Evolutionary conservation across 2,113 vertebrate genomes (phyloP).

Genomic region (Nerophis ophidion): DNA sequence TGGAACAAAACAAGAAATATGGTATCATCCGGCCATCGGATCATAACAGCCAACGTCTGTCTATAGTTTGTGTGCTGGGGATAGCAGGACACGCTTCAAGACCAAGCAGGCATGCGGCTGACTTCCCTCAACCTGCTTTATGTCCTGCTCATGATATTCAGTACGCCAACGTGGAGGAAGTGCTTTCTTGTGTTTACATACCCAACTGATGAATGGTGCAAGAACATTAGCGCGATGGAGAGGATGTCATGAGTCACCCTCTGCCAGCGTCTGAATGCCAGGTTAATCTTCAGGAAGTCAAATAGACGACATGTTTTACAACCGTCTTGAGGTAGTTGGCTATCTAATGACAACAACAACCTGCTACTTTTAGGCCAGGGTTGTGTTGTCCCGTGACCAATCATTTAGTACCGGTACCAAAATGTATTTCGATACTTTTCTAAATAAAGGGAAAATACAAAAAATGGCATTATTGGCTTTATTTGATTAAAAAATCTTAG

Average conservation of each 20-base stretch:
- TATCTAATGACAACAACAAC: background rate
- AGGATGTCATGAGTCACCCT: conserved; percentile 17
- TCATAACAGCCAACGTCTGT: background rate
- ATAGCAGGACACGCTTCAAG: conserved; percentile 48
- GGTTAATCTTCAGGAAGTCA: conserved; percentile 6
- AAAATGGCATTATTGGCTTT: too few relatives aligned
- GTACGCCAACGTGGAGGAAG: conserved; percentile 42
- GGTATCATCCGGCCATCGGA: too few relatives aligned
- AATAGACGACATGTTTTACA: background rate
- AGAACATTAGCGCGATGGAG: conserved; percentile 1
- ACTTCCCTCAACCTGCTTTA: conserved; percentile 42
- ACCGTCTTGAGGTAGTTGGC: background rate
- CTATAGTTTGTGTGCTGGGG: conserved; percentile 34
- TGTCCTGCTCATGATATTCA: conserved; percentile 20
- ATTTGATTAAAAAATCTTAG: too few relatives aligned
- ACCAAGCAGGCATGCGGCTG: conserved; percentile 36
- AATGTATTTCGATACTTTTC: too few relatives aligned
- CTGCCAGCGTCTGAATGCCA: conserved; percentile 21
- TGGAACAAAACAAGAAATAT: too few relatives aligned
- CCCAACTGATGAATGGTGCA: conserved; percentile 28
- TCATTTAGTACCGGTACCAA: too few relatives aligned
- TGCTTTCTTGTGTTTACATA: conserved; percentile 44
- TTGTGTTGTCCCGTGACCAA: too few relatives aligned
- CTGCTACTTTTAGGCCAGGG: background rate
- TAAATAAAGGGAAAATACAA: too few relatives aligned